Evolutionary conservation across 2,888 invertebrate genomes (phyloP), one percentile per base, ranked within the genome.

Genomic region (Metellina segmentata): DNA sequence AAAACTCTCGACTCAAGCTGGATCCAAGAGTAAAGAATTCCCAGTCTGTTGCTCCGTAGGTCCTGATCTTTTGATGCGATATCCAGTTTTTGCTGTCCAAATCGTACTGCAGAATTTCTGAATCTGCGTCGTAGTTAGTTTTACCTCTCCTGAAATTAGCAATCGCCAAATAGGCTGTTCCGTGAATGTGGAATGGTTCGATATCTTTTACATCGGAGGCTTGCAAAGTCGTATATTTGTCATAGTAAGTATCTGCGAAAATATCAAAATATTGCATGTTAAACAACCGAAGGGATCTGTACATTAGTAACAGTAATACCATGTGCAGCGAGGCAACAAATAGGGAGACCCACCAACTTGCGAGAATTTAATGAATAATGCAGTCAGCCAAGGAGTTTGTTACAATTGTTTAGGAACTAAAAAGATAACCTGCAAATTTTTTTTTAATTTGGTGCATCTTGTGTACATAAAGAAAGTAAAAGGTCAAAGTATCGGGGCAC

Each of bases 171-270:
- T 89, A 93, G 11, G 92, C 86, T n/a, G 77, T 72, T 49, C 85
- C 91, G 52, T 93, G 78, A 19, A 93, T 93, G 51, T 92, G 89
- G 53, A 93, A 93, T n/a, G 93, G 86, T n/a, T 93, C 91, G 6
- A 93, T 83, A 83, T 93, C 93, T 85, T 91, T 93, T 0, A 93
- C 93, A 48, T 89, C 93, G 77, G 86, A 93, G 16, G 93, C 89
- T 19, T 61, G 61, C 6, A 93, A 49, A 9, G 71, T 19, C 13
- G 78, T 52, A 49, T 93, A 93, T 48, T 53, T 11, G 69, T 93
- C 93, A 74, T 91, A 93, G 69, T 93, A 93, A 0, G 93, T 93
- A 48, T 74, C 93, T 93, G 52, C 7, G 71, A 81, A 34, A 34
- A 81, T 51, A 7, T 53, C n/a, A 16, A 61, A 7, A 61, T 5